Percentiles rank a stretch among this genome's conserved stretches.
phyloP scores from a whole-genome alignment of 2,797 vertebrate species.

The Okamejei kenojei region DNA sequence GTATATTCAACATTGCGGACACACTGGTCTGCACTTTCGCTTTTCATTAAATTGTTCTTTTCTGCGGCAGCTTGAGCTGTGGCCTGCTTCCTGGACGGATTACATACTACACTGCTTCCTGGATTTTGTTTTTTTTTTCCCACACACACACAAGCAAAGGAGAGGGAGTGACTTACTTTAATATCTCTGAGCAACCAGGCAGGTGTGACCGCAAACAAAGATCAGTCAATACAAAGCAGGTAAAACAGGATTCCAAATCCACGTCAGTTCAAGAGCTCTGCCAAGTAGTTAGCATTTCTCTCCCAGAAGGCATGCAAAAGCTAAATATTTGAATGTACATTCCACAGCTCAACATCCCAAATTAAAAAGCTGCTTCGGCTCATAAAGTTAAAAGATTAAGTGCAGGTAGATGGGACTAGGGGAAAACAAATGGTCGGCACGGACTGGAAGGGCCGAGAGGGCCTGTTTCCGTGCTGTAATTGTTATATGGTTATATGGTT shows the following conservation, averaged over 20 bases:
- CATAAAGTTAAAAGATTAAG: background rate
- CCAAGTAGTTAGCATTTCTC: background rate
- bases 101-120: slow-evolving; percentile 41
- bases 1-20: background rate
- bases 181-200: slow-evolving; percentile 50
- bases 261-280: slow-evolving; percentile 35
- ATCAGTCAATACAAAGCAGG: slow-evolving; percentile 56
- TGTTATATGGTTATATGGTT: too few relatives aligned
- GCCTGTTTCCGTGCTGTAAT: too few relatives aligned
- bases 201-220: slow-evolving; percentile 63
- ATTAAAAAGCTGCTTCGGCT: background rate
- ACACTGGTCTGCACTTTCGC: background rate
- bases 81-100: slow-evolving; percentile 53
- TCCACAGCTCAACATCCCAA: background rate
- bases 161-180: slow-evolving; percentile 68
- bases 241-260: slow-evolving; percentile 60
- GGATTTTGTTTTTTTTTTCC: slow-evolving; percentile 44
- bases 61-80: background rate
- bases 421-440: too few relatives aligned
- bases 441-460: too few relatives aligned
- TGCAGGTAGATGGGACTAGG: too few relatives aligned
- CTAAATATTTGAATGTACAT: background rate
- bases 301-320: background rate
- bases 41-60: background rate
- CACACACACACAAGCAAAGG: slow-evolving; percentile 42